Evolutionary conservation across 2,888 invertebrate genomes (phyloP).

Genomic region (Ganaspis brasiliensis): DNA sequence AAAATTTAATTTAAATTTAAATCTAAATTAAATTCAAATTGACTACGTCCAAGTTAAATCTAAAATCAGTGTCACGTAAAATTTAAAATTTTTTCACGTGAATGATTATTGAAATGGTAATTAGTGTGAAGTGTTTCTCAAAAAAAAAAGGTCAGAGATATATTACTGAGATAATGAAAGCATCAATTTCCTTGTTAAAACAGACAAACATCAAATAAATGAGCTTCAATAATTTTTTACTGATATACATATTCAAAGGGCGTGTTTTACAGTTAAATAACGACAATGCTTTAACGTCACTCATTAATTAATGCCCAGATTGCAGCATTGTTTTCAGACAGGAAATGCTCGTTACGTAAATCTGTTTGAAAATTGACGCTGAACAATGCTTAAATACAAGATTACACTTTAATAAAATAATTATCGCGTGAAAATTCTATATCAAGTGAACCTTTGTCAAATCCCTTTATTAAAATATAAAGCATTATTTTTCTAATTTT

Average conservation of each 20-base stretch:
- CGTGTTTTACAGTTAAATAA: conserved; percentile 20
- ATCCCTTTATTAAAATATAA: neutral
- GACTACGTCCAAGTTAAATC: no score
- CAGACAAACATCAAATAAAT: neutral
- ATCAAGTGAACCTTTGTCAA: conserved; percentile 9
- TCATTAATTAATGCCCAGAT: conserved; percentile 33
- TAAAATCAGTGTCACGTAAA: no score
- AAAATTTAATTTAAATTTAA: no score
- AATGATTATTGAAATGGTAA: neutral
- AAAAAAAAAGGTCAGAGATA: neutral
- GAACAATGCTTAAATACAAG: conserved; percentile 11
- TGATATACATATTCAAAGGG: conserved; percentile 5
- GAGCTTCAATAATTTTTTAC: neutral
- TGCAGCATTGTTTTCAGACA: conserved; percentile 22
- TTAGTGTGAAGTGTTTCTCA: neutral
- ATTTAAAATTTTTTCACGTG: no score
- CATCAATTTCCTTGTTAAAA: neutral
- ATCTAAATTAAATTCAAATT: no score
- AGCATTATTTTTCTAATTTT: neutral
- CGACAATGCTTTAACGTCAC: conserved; percentile 20
- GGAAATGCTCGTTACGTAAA: conserved; percentile 20
- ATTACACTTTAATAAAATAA: conserved; percentile 22
- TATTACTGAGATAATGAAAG: neutral
- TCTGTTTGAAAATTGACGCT: conserved; percentile 7
- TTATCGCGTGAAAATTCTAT: neutral